Evolutionary conservation across 1,140 invertebrate genomes (phyloP).

Genomic region (Triops longicaudatus): DNA sequence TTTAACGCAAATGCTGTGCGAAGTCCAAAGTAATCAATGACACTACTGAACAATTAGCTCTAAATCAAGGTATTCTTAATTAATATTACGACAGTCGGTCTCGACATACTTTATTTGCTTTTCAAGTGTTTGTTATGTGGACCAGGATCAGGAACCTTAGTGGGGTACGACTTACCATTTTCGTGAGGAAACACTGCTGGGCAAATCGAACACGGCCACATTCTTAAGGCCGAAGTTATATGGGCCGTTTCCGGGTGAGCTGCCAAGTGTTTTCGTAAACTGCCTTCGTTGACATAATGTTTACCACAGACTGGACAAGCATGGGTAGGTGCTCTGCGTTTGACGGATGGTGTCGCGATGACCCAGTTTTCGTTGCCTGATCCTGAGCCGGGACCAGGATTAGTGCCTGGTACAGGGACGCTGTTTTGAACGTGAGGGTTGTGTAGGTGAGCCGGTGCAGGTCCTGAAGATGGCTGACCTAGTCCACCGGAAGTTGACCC

Average conservation of each 20-base stretch:
- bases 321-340: constrained; percentile 83
- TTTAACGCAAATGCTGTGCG: too few relatives aligned
- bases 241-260: constrained; percentile 85
- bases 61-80: too few relatives aligned
- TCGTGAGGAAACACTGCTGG: constrained; percentile 89
- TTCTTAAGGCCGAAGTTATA: constrained; percentile 70
- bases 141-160: neutral
- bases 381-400: neutral
- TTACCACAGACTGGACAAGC: constrained; percentile 89
- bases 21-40: too few relatives aligned
- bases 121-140: neutral
- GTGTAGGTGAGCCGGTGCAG: constrained; percentile 17
- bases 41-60: too few relatives aligned
- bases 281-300: constrained; percentile 90
- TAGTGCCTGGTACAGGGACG: neutral
- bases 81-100: too few relatives aligned
- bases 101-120: too few relatives aligned
- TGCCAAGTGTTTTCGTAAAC: constrained; percentile 79
- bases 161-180: constrained; percentile 55
- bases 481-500: constrained; percentile 6
- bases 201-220: constrained; percentile 90
- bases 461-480: neutral
- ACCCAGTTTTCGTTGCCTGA: constrained; percentile 18
- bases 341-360: constrained; percentile 53
- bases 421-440: neutral